Percentiles rank a stretch among this genome's conserved stretches.
phyloP scores from a whole-genome alignment of 2,797 vertebrate genomes.

The Artibeus jamaicensis region DNA sequence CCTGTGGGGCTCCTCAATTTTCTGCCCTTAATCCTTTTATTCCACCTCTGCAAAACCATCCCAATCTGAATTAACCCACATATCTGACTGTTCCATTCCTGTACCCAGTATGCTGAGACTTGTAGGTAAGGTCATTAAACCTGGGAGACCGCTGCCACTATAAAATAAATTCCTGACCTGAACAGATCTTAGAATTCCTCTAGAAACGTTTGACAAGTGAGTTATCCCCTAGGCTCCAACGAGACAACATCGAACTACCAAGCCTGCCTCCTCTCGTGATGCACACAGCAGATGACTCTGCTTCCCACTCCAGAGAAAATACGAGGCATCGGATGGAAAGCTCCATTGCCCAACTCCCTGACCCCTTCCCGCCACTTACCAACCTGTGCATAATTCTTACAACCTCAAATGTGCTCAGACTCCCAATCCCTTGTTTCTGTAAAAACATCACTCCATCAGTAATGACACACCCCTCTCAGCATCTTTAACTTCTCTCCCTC shows the following conservation, averaged over 20 bases:
- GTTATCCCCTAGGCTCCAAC: not conserved
- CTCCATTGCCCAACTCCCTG: not conserved
- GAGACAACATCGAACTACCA: not conserved
- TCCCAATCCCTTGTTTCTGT: not conserved
- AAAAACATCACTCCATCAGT: not conserved
- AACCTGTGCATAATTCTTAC: not conserved
- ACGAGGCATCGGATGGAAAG: not conserved
- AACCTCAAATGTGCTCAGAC: not conserved
- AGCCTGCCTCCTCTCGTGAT: not conserved
- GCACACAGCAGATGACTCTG: not conserved
- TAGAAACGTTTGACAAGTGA: not conserved
- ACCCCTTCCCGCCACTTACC: not conserved
- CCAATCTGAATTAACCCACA: not conserved
- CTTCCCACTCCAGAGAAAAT: not conserved
- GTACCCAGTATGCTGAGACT: not conserved
- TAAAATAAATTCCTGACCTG: constrained; percentile 1
- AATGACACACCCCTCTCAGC: not conserved
- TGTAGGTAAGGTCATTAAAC: not conserved
- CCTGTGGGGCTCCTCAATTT: not conserved
- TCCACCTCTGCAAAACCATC: not conserved
- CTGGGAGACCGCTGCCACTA: not conserved
- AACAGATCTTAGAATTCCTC: not conserved
- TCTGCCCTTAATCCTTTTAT: not conserved
- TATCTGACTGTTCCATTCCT: not conserved
- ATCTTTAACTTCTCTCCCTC: not conserved